phyloP scores from a whole-genome alignment of 1,140 invertebrate genomes.

The Cotesia glomerata region DNA sequence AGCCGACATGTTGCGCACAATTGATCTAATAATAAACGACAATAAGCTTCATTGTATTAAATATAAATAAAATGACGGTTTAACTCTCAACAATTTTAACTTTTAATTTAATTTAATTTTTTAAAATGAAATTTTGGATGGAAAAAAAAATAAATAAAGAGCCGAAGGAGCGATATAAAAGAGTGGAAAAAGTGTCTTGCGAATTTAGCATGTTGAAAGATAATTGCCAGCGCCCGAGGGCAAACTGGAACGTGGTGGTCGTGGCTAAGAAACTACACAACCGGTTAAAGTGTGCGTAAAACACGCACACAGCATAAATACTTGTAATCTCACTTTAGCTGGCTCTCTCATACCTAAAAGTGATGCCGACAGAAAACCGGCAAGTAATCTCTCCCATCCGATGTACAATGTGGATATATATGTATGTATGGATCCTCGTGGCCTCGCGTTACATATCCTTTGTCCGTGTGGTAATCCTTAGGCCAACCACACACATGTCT shows the following conservation, averaged over 20 bases:
- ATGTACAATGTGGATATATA: background rate
- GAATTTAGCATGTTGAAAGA: slow-evolving; percentile 21
- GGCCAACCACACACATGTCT: background rate
- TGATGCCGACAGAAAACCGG: slow-evolving; percentile 9
- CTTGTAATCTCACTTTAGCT: background rate
- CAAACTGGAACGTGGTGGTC: slow-evolving; percentile 18
- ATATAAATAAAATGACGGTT: too few relatives aligned
- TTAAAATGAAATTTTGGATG: too few relatives aligned
- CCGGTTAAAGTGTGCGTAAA: slow-evolving; percentile 23
- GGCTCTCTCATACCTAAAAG: slow-evolving; percentile 19
- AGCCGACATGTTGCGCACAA: background rate
- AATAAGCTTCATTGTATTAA: too few relatives aligned
- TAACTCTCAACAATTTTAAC: too few relatives aligned
- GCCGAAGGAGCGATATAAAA: too few relatives aligned
- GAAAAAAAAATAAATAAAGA: background rate
- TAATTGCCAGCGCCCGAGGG: slow-evolving; percentile 13
- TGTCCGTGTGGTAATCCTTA: slow-evolving; percentile 38
- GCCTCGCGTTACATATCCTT: slow-evolving; percentile 34
- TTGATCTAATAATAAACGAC: too few relatives aligned
- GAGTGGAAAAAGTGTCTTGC: slow-evolving; percentile 6
- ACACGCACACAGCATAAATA: slow-evolving; percentile 21
- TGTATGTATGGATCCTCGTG: background rate
- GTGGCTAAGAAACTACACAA: slow-evolving; percentile 22
- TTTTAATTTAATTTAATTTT: too few relatives aligned
- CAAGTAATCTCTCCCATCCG: slow-evolving; percentile 10